Conservation (phyloP, 2,888 invertebrate genomes). For the Apodemia mormo region DNA sequence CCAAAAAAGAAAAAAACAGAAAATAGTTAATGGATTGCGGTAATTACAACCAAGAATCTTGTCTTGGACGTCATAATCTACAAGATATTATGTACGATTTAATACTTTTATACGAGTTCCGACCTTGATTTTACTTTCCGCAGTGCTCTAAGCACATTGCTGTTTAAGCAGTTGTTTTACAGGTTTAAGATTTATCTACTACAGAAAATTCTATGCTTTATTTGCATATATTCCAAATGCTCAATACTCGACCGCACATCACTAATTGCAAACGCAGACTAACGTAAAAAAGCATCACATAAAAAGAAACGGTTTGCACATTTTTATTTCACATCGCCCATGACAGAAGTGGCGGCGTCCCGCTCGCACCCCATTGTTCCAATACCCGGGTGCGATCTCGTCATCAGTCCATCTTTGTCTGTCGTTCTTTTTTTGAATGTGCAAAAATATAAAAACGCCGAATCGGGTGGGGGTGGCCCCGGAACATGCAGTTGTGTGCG, state of each 20-base stretch:
- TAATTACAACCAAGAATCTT: slow-evolving; percentile 53
- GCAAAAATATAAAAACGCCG: slow-evolving; percentile 81
- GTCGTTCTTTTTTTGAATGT: slow-evolving; percentile 76
- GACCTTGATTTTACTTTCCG: slow-evolving; percentile 68
- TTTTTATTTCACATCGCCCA: slow-evolving; percentile 76
- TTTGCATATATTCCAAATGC: slow-evolving; percentile 71
- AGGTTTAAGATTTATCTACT: slow-evolving; percentile 41
- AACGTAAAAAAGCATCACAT: slow-evolving; percentile 79
- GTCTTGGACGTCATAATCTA: slow-evolving; percentile 47
- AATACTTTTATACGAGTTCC: slow-evolving; percentile 41
- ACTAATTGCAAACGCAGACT: slow-evolving; percentile 81
- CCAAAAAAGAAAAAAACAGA: slow-evolving; percentile 18
- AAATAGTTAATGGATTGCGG: slow-evolving; percentile 61
- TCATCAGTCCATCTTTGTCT: slow-evolving; percentile 81
- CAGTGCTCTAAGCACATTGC: slow-evolving; percentile 49
- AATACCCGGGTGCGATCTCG: slow-evolving; percentile 53
- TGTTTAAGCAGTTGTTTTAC: slow-evolving; percentile 52
- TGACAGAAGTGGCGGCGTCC: slow-evolving; percentile 72
- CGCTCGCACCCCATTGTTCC: slow-evolving; percentile 73
- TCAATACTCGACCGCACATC: slow-evolving; percentile 72
- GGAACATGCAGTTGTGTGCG: slow-evolving; percentile 67
- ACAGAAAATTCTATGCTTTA: slow-evolving; percentile 39
- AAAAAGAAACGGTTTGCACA: slow-evolving; percentile 77
- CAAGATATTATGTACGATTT: slow-evolving; percentile 30
- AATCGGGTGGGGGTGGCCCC: slow-evolving; percentile 66